phyloP scores from a whole-genome alignment of 2,113 vertebrate genomes.

The Silurus asotus region DNA sequence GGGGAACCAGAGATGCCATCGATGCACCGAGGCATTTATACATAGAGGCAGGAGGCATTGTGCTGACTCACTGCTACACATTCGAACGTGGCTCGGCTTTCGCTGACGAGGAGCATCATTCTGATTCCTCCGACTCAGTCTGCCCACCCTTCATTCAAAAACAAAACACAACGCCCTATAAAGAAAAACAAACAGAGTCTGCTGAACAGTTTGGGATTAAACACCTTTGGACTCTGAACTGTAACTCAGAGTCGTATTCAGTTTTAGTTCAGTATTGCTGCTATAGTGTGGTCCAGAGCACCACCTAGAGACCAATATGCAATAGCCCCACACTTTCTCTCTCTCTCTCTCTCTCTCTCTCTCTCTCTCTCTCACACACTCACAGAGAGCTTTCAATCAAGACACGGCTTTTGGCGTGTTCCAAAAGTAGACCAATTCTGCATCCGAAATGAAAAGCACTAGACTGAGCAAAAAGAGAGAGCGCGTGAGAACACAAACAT shows the following conservation, averaged over 20 bases:
- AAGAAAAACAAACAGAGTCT: neutral
- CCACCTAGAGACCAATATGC: constrained; percentile 11
- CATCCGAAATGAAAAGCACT: neutral
- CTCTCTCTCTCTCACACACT: neutral
- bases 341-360: too few relatives aligned
- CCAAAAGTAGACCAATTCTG: neutral
- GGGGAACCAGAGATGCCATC: constrained; percentile 21
- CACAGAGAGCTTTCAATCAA: neutral
- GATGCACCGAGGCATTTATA: constrained; percentile 33
- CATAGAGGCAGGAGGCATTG: constrained; percentile 35
- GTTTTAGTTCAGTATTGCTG: neutral
- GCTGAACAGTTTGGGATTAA: neutral
- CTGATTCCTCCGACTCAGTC: constrained; percentile 34
- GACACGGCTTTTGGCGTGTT: neutral
- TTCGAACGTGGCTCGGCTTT: constrained; percentile 44
- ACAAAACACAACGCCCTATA: neutral
- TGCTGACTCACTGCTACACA: constrained; percentile 55
- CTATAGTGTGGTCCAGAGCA: constrained; percentile 17
- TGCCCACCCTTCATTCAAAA: constrained; percentile 15
- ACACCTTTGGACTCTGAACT: too few relatives aligned
- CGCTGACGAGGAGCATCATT: constrained; percentile 43
- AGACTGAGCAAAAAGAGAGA: neutral
- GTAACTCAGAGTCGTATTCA: neutral
- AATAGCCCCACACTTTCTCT: neutral
- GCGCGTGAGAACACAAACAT: neutral